Percentiles rank a stretch among this genome's conserved stretches.
Evolutionary conservation across 2,113 vertebrate species (phyloP).

Genomic region (Onychorhynchus coronatus): DNA sequence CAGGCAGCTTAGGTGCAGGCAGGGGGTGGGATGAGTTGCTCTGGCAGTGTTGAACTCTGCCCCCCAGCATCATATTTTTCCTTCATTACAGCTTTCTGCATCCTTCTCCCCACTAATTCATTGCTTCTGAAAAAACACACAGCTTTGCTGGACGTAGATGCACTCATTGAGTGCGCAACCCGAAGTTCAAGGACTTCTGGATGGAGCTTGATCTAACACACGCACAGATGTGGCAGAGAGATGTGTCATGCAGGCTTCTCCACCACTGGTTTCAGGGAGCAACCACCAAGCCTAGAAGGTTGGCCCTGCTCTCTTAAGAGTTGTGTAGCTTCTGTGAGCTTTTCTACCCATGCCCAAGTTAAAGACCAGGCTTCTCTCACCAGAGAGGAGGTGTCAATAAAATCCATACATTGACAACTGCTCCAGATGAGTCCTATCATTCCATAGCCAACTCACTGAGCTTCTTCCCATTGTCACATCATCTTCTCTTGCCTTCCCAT

Average conservation of each 20-base stretch:
- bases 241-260: neutral
- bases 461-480: neutral
- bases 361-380: neutral
- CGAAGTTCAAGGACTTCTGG: neutral
- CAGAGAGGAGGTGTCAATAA: neutral
- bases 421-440: neutral
- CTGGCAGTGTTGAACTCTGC: neutral
- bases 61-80: neutral
- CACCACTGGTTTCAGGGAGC: neutral
- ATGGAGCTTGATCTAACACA: accelerated
- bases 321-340: neutral
- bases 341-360: neutral
- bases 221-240: neutral
- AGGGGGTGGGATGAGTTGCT: neutral
- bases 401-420: neutral
- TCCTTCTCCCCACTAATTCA: neutral
- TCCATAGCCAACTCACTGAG: neutral
- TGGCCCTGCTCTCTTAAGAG: neutral
- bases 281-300: neutral
- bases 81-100: neutral
- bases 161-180: neutral
- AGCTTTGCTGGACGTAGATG: neutral
- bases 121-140: accelerated
- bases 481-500: neutral
- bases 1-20: neutral